Evolutionary conservation across 92 coral and sea anemone species (phyloP).

Genomic region (Pocillopora meandrina): DNA sequence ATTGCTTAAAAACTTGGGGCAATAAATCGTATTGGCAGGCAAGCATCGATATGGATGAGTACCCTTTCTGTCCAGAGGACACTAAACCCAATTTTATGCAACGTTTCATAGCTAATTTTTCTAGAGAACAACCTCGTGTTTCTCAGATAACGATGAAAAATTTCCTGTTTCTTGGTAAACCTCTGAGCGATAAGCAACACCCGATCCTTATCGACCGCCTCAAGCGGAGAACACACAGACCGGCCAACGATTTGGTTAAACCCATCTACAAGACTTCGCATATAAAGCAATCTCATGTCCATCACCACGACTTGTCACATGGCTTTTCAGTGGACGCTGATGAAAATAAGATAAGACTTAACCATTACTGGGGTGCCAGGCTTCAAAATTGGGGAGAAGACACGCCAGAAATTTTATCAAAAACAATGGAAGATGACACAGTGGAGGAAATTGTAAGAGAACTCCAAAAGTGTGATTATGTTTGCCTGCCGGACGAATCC

Average conservation of each 20-base stretch:
- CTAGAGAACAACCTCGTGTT: constrained; percentile 30
- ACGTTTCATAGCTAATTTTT: constrained; percentile 38
- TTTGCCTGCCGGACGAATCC: constrained; percentile 28
- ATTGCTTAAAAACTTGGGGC: constrained; percentile 42
- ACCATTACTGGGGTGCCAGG: constrained; percentile 88
- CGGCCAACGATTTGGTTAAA: constrained; percentile 59
- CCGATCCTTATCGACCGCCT: constrained; percentile 69
- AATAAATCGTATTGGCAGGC: constrained; percentile 49
- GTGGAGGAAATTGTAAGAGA: constrained; percentile 45
- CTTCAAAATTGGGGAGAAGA: constrained; percentile 86
- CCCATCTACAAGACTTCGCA: constrained; percentile 57
- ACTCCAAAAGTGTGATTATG: constrained; percentile 44
- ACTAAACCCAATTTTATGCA: constrained; percentile 45
- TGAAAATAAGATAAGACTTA: constrained; percentile 42
- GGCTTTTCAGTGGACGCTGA: constrained; percentile 41
- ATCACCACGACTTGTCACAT: constrained; percentile 41
- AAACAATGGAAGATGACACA: constrained; percentile 52
- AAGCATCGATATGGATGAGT: constrained; percentile 73
- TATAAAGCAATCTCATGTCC: constrained; percentile 37
- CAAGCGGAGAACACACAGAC: constrained; percentile 55
- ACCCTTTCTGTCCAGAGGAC: constrained; percentile 60
- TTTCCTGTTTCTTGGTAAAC: constrained; percentile 72
- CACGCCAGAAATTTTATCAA: constrained; percentile 58
- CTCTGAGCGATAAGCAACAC: constrained; percentile 44
- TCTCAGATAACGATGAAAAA: constrained; percentile 63